Evolutionary conservation across 2,888 invertebrate genomes (phyloP), one percentile per base, ranked within the genome.

Genomic region (Platerodrilus igneus): DNA sequence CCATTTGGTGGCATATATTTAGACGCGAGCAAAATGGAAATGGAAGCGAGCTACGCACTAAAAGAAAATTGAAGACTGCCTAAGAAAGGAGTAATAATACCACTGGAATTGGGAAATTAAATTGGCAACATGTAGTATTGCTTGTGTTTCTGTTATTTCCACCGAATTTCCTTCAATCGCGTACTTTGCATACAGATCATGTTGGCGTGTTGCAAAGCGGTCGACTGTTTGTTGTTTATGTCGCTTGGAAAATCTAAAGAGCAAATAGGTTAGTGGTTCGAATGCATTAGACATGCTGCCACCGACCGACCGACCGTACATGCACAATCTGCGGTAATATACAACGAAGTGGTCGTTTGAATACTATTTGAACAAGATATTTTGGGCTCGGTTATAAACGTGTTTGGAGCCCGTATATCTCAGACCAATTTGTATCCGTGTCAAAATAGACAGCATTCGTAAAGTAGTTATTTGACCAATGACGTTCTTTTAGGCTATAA

Each of bases 171-270:
- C 48, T 48, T 45, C 50, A 48, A 48, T 50, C 50, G 45, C 48
- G 48, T 46, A 46, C 45, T 48, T 51, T 51, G 45, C 51, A 48
- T 51, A 47, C 48, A 47, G 42, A 51, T 50, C 48, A 45, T 38
- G 33, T 23, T 28, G 32, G 26, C 31, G 19, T 18, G 9, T 15
- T 19, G 34, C 39, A 15, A 25, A 37, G 20, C 37, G 33, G 28
- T 14, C 30, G 16, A 14, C 25, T 19, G 21, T 38, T 32, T 31
- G 34, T 32, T 31, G 34, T 37, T 43, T 43, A 38, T 38, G 31
- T 9, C n/a, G 26, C 23, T 38, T 28, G 22, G 34, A 34, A 40
- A 40, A 28, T 22, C 8, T 19, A n/a, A 27, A 28, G 17, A 28
- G 17, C 35, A 40, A 40, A 40, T 34, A 25, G 34, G 40, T 22